Evolutionary conservation across 2,797 vertebrate species (phyloP).

Genomic region (Lagorchestes hirsutus): DNA sequence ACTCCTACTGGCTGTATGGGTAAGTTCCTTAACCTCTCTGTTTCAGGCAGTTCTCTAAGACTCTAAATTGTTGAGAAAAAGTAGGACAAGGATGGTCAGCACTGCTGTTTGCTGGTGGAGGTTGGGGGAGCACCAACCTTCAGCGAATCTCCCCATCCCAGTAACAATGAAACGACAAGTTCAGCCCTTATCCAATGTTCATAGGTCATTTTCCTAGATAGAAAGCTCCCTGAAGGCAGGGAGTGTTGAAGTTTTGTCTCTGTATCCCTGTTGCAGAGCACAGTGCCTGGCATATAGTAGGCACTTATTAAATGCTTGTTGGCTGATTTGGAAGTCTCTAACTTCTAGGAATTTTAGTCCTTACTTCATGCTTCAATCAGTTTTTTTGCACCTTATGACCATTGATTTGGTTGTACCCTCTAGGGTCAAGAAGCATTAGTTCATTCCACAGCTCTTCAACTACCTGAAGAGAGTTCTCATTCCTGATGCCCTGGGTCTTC

Average conservation of each 20-base stretch:
- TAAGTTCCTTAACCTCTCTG: neutral
- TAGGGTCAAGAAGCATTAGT: neutral
- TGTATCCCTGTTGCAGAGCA: too few relatives aligned
- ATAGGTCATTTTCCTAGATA: neutral
- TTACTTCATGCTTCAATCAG: neutral
- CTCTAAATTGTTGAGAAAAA: neutral
- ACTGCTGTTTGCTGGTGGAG: neutral
- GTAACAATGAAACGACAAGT: neutral
- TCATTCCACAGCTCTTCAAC: neutral
- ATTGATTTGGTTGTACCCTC: neutral
- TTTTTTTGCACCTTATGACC: neutral
- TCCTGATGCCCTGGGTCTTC: neutral
- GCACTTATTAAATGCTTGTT: neutral
- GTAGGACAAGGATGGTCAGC: neutral
- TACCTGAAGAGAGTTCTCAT: neutral
- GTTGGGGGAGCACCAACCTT: neutral
- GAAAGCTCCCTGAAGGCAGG: too few relatives aligned
- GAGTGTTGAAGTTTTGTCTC: neutral
- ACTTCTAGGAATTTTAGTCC: neutral
- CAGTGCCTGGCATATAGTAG: neutral
- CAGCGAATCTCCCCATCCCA: accelerated
- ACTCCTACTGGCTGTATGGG: neutral
- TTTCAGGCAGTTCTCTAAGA: neutral
- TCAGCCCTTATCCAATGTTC: neutral
- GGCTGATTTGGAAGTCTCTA: neutral